phyloP scores from a whole-genome alignment of 2,797 vertebrate species.

The Streptopelia turtur region DNA sequence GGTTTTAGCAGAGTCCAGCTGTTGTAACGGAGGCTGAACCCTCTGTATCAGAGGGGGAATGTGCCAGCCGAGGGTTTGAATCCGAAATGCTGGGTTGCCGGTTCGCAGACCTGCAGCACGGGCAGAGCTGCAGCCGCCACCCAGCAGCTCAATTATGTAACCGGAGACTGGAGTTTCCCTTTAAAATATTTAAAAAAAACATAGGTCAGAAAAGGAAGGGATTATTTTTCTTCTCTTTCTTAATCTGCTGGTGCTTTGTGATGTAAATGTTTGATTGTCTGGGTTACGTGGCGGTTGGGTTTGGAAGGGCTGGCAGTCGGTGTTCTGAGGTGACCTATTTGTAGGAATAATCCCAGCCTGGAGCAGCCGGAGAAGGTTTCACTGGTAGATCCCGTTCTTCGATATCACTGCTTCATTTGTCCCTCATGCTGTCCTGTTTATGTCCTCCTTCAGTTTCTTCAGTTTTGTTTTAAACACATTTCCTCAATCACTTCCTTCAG shows the following conservation, averaged over 20 bases:
- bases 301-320: background rate
- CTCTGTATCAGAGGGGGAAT: background rate
- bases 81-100: background rate
- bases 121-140: background rate
- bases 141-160: constrained; percentile 1
- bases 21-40: background rate
- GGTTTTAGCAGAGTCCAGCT: background rate
- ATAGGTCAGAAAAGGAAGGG: rapidly evolving
- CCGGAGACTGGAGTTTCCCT: background rate
- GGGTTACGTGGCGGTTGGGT: background rate
- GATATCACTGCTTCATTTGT: background rate
- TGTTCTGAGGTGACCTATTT: constrained; percentile 34
- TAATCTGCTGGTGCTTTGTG: background rate
- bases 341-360: background rate
- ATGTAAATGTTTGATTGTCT: background rate
- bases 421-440: background rate
- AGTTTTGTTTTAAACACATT: background rate
- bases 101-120: background rate
- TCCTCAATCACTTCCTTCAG: background rate
- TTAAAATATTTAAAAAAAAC: background rate
- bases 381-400: background rate
- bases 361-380: background rate
- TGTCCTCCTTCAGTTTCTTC: background rate
- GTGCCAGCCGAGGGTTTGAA: background rate
- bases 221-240: too few species aligned